These are phyloP conservation scores for Ormyrus thymus DNA, from an alignment of 2,888 invertebrate genomes.

Conservation along the genomic window DNA sequence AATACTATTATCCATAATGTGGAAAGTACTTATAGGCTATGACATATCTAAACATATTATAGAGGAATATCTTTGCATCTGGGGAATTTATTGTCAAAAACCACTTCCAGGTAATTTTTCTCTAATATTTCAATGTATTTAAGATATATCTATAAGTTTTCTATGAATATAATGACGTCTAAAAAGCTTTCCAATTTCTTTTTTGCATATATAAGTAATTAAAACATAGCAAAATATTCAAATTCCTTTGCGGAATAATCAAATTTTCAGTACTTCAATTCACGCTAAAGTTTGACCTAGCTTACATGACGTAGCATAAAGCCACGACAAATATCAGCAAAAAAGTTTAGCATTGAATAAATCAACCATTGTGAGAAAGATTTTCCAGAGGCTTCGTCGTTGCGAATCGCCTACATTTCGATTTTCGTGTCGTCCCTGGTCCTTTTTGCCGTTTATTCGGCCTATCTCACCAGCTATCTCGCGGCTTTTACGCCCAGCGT, in stretches of 20 bases:
- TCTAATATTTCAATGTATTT: too few species aligned
- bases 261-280: background rate
- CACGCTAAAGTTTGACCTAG: background rate
- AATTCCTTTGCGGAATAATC: background rate
- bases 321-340: background rate
- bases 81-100: conserved; percentile 54
- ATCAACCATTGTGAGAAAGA: conserved; percentile 34
- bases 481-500: conserved; percentile 52
- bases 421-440: conserved; percentile 58
- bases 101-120: conserved; percentile 42
- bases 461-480: conserved; percentile 60
- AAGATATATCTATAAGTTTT: too few species aligned
- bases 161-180: too few species aligned
- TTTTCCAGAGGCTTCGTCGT: conserved; percentile 52
- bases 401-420: conserved; percentile 59
- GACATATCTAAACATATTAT: conserved; percentile 19
- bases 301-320: background rate
- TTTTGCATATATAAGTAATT: too few species aligned
- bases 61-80: conserved; percentile 43
- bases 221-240: background rate
- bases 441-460: conserved; percentile 59
- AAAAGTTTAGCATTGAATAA: background rate
- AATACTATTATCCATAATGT: conserved; percentile 42
- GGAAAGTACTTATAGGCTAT: conserved; percentile 22
- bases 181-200: too few species aligned